These are phyloP conservation scores for Rhamnusium bicolor DNA, from an alignment of 2,888 invertebrate species.

Conservation along the genomic window DNA sequence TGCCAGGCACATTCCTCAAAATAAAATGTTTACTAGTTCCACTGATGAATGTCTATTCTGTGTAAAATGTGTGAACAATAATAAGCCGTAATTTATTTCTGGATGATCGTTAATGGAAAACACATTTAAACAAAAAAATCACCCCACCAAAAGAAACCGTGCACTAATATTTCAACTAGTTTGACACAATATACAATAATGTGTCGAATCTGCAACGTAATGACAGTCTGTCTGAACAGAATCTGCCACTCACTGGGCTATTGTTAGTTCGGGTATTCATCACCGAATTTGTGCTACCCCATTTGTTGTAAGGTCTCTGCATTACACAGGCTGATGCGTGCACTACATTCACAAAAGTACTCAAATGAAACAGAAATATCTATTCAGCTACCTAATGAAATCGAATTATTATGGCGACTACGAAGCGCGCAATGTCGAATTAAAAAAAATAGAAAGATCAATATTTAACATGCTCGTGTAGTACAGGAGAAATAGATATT, in stretches of 20 bases:
- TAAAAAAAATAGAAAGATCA: not conserved
- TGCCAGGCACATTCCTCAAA: too few species aligned
- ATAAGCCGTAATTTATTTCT: slow-evolving; percentile 25
- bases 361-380: slow-evolving; percentile 30
- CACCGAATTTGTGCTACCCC: slow-evolving; percentile 68
- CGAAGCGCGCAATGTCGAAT: not conserved
- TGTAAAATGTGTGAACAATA: not conserved
- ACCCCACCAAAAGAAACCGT: slow-evolving; percentile 34
- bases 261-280: slow-evolving; percentile 65
- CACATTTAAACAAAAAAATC: slow-evolving; percentile 33
- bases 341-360: slow-evolving; percentile 24
- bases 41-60: too few species aligned
- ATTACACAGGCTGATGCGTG: slow-evolving; percentile 36
- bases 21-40: too few species aligned
- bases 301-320: slow-evolving; percentile 56
- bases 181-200: slow-evolving; percentile 61
- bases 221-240: slow-evolving; percentile 62
- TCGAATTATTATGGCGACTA: not conserved
- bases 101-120: slow-evolving; percentile 32
- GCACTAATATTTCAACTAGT: slow-evolving; percentile 60
- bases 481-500: too few species aligned
- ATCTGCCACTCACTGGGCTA: slow-evolving; percentile 62
- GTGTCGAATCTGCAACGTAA: slow-evolving; percentile 66
- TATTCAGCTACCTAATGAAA: slow-evolving; percentile 17
- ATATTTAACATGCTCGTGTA: too few species aligned